Percentiles rank a stretch among this genome's conserved stretches.
phyloP scores from a whole-genome alignment of 2,113 vertebrate species.

The Pongo pygmaeus region DNA sequence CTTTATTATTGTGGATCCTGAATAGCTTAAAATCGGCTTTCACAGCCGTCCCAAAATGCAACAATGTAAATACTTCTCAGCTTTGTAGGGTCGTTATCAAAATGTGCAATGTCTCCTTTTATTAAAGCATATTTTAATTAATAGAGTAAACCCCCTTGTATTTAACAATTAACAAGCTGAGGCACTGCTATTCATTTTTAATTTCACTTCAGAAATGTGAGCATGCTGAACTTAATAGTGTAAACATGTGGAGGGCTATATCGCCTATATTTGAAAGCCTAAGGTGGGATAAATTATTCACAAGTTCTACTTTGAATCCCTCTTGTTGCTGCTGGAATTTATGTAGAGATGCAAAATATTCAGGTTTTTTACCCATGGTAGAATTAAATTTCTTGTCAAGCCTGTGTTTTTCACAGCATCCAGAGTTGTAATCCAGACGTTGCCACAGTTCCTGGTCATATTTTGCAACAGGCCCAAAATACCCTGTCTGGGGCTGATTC shows the following conservation, averaged over 20 bases:
- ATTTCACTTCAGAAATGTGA: slow-evolving; percentile 78
- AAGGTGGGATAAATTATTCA: slow-evolving; percentile 77
- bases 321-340: slow-evolving; percentile 33
- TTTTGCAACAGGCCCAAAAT: slow-evolving; percentile 83
- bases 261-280: slow-evolving; percentile 54
- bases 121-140: slow-evolving; percentile 85
- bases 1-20: slow-evolving; percentile 87
- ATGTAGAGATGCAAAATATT: slow-evolving; percentile 49
- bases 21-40: slow-evolving; percentile 90
- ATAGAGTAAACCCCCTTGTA: slow-evolving; percentile 73
- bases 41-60: slow-evolving; percentile 86
- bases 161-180: slow-evolving; percentile 75
- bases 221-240: slow-evolving; percentile 54
- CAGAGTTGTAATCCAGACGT: slow-evolving; percentile 61
- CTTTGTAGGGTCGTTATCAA: slow-evolving; percentile 80
- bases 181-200: slow-evolving; percentile 72
- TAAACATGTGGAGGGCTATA: slow-evolving; percentile 51
- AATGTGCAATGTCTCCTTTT: slow-evolving; percentile 81
- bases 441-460: slow-evolving; percentile 71
- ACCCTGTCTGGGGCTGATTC: slow-evolving; percentile 28
- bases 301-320: slow-evolving; percentile 59
- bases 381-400: slow-evolving; percentile 57
- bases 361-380: neutral
- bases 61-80: slow-evolving; percentile 87
- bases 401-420: slow-evolving; percentile 39